These are phyloP conservation scores for Auanema freiburgensis DNA, from an alignment of 2,888 invertebrate genomes.

Conservation along the genomic window DNA sequence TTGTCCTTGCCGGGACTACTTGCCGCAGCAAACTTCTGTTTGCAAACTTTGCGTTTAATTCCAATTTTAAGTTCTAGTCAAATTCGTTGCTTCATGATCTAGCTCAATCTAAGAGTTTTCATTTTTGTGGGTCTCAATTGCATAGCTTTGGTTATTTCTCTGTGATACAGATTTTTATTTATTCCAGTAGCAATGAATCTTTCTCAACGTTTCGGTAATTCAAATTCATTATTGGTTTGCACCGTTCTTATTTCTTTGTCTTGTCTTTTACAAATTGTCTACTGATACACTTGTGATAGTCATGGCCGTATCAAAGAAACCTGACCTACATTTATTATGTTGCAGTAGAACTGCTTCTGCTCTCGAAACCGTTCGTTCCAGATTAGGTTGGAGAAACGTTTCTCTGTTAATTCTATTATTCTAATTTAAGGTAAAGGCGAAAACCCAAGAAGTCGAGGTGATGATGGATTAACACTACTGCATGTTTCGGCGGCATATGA, in stretches of 20 bases:
- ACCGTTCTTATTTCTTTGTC: too few relatives aligned
- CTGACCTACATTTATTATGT: background rate
- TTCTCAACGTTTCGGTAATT: too few relatives aligned
- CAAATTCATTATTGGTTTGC: too few relatives aligned
- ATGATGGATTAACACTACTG: constrained; percentile 49
- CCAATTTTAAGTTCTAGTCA: constrained; percentile 10
- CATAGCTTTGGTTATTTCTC: too few relatives aligned
- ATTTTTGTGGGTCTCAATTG: too few relatives aligned
- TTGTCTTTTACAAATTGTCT: too few relatives aligned
- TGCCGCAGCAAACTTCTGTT: constrained; percentile 30
- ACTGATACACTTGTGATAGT: too few relatives aligned
- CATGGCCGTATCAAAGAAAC: too few relatives aligned
- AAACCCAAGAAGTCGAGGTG: constrained; percentile 67
- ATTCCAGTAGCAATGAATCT: too few relatives aligned
- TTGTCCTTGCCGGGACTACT: constrained; percentile 46
- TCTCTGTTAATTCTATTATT: constrained; percentile 1
- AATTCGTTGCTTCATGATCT: background rate
- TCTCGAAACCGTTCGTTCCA: background rate
- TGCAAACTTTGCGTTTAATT: constrained; percentile 35
- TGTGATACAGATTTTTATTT: too few relatives aligned
- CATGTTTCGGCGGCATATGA: constrained; percentile 55
- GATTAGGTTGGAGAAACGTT: background rate
- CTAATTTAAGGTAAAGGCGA: constrained; percentile 29
- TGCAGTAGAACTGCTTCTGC: background rate
- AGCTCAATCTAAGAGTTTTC: too few relatives aligned